phyloP scores from a whole-genome alignment of 2,797 vertebrate species.

The Podargus strigoides region DNA sequence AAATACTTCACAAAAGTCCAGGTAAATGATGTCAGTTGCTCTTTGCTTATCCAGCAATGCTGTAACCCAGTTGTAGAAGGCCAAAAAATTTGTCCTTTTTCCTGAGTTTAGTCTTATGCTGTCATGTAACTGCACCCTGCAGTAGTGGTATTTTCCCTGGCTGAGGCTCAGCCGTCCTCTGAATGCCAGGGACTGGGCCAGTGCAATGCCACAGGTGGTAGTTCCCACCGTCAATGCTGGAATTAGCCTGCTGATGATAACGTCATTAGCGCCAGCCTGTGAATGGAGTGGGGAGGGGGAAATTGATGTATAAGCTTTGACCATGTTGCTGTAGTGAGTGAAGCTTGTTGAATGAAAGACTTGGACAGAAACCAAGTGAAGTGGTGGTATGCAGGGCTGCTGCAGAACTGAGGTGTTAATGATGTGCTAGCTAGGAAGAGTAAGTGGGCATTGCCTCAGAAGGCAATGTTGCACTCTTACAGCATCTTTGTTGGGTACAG shows the following conservation, averaged over 20 bases:
- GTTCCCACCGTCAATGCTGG: background rate
- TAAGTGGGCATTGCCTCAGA: too few relatives aligned
- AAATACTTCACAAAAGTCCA: background rate
- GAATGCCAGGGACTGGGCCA: background rate
- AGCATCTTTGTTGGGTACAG: background rate
- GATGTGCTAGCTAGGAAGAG: background rate
- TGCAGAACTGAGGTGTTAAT: background rate
- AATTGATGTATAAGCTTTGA: background rate
- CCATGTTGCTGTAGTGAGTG: background rate
- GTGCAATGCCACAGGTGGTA: background rate
- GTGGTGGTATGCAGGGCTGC: background rate
- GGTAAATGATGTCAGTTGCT: background rate
- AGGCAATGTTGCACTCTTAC: background rate
- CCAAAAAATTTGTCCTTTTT: background rate
- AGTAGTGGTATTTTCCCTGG: background rate
- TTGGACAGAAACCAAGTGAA: background rate
- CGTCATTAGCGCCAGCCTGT: fast-evolving
- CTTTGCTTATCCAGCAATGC: background rate
- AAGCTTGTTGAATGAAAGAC: background rate
- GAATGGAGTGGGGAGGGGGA: background rate
- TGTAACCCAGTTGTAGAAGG: background rate
- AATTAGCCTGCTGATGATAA: background rate
- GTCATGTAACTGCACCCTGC: background rate
- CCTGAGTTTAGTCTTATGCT: background rate
- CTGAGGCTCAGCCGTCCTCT: background rate